phyloP scores from a whole-genome alignment of 2,797 vertebrate genomes.

The Poeciliopsis gracilis region DNA sequence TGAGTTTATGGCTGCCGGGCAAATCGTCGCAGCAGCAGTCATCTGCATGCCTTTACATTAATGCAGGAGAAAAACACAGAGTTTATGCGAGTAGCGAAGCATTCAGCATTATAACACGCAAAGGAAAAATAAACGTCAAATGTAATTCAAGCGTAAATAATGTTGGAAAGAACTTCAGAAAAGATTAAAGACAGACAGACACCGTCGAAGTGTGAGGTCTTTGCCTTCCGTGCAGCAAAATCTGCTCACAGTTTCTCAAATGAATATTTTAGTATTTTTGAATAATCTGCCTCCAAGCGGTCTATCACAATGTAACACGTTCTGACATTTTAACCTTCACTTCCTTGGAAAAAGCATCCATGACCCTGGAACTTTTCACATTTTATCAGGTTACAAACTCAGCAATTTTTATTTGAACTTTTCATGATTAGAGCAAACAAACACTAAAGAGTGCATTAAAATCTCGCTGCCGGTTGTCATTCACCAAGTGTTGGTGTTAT shows the following conservation, averaged over 20 bases:
- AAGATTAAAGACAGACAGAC: neutral
- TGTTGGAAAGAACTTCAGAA: conserved; percentile 2
- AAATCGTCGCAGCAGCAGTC: conserved; percentile 11
- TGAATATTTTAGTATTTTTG: conserved; percentile 2
- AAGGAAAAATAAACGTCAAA: neutral
- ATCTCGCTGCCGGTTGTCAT: neutral
- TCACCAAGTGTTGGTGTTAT: neutral
- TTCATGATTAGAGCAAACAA: neutral
- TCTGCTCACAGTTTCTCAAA: conserved; percentile 4
- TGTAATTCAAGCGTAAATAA: neutral
- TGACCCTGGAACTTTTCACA: neutral
- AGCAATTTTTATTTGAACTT: neutral
- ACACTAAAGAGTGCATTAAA: neutral
- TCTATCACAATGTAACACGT: neutral
- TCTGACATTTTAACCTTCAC: neutral
- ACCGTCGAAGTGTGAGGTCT: conserved; percentile 8
- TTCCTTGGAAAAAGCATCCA: neutral
- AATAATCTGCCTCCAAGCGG: neutral
- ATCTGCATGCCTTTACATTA: conserved; percentile 16
- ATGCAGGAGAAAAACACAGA: conserved; percentile 16
- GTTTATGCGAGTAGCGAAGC: neutral
- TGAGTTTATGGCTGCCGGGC: conserved; percentile 8
- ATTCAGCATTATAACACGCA: neutral
- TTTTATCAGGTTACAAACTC: neutral
- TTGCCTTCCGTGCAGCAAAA: neutral